These are phyloP conservation scores for Mastomys coucha DNA, from an alignment of 2,113 vertebrate species.

Conservation along the genomic window DNA sequence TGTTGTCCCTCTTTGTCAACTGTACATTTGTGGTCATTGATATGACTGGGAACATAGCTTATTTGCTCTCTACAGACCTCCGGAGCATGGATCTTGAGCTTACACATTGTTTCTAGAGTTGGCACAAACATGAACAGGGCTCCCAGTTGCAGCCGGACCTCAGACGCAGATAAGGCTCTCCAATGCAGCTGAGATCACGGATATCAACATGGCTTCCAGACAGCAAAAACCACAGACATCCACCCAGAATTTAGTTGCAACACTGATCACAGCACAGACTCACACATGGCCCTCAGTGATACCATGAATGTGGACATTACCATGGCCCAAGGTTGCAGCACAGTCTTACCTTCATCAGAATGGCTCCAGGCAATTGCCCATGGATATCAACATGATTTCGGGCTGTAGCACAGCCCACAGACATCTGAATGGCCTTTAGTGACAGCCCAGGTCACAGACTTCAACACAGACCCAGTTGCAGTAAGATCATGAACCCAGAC, in stretches of 20 bases:
- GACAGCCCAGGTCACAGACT: neutral
- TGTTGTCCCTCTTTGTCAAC: neutral
- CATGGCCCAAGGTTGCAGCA: neutral
- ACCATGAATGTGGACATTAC: neutral
- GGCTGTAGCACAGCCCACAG: neutral
- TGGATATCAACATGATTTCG: neutral
- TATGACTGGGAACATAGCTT: neutral
- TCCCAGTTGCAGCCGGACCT: neutral
- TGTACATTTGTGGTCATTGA: neutral
- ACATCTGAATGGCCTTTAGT: neutral
- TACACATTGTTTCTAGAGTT: neutral
- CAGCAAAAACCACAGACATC: neutral
- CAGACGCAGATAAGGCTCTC: neutral
- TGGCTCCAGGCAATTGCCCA: neutral
- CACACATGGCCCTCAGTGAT: neutral
- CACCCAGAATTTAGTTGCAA: neutral
- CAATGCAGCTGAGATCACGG: neutral
- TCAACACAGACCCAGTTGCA: neutral
- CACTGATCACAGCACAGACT: neutral
- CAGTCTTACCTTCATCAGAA: neutral
- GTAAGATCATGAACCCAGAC: neutral
- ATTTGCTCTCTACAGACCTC: neutral
- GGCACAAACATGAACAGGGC: neutral
- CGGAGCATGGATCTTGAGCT: neutral
- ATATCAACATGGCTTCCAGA: neutral